Conservation (phyloP, 2,797 vertebrate species). For the Bradypus variegatus region DNA sequence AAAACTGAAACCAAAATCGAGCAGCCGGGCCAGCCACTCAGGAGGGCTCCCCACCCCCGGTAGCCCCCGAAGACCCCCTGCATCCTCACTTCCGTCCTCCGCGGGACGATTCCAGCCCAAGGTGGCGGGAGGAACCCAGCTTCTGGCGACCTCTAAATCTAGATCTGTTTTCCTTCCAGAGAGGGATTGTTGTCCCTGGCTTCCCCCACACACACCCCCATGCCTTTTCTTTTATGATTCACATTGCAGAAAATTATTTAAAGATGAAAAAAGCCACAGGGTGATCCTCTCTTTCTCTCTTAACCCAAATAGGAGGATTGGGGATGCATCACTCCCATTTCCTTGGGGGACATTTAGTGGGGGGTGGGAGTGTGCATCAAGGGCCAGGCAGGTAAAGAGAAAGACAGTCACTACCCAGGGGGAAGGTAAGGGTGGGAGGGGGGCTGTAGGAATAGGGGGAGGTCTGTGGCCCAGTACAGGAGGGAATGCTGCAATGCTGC, state of each 20-base stretch:
- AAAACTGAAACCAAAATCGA: constrained; percentile 57
- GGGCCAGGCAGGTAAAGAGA: neutral
- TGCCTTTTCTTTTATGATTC: neutral
- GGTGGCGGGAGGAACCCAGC: neutral
- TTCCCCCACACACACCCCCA: neutral
- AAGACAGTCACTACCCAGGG: neutral
- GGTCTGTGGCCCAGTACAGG: no score
- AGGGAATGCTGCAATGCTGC: no score
- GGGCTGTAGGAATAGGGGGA: fast-evolving
- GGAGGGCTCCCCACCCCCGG: neutral
- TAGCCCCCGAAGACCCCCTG: neutral
- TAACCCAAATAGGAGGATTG: neutral
- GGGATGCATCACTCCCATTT: neutral
- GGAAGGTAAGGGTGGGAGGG: neutral
- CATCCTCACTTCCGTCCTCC: neutral
- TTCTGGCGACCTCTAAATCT: neutral
- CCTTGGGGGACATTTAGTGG: neutral
- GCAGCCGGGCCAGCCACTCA: neutral
- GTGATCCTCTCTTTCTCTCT: neutral
- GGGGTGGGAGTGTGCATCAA: neutral
- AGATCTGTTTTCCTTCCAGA: neutral
- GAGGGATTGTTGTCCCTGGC: neutral
- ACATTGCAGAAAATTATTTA: neutral
- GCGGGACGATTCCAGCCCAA: neutral
- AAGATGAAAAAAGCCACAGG: neutral